Conservation (phyloP, 2,888 invertebrate species). For the Aquatica leii region DNA sequence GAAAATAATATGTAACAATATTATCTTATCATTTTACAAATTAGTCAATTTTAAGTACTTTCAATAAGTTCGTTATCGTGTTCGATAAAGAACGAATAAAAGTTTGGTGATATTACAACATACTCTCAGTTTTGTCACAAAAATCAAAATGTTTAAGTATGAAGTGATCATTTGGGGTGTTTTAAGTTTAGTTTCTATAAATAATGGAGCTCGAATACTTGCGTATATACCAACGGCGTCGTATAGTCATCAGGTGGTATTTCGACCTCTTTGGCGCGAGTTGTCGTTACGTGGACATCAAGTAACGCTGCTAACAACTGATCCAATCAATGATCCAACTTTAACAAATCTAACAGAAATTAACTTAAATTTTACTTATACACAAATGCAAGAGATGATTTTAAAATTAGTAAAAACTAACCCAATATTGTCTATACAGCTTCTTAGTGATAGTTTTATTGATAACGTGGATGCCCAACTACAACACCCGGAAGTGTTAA, state of each 20-base stretch:
- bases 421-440: neutral
- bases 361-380: conserved; percentile 40
- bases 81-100: no score
- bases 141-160: no score
- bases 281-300: conserved; percentile 61
- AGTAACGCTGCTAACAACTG: conserved; percentile 59
- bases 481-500: conserved; percentile 46
- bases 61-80: no score
- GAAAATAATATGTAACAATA: no score
- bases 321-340: conserved; percentile 56
- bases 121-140: no score
- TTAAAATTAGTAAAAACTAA: neutral
- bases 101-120: no score
- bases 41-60: no score
- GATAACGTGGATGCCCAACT: conserved; percentile 19
- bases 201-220: conserved; percentile 55
- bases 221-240: conserved; percentile 59
- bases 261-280: conserved; percentile 58
- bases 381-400: neutral
- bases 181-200: no score
- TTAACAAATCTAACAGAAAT: conserved; percentile 58
- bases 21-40: no score
- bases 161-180: no score
- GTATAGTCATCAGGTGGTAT: conserved; percentile 62
- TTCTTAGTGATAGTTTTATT: neutral